Evolutionary conservation across 2,888 invertebrate species (phyloP).

Genomic region (Sipha maydis): DNA sequence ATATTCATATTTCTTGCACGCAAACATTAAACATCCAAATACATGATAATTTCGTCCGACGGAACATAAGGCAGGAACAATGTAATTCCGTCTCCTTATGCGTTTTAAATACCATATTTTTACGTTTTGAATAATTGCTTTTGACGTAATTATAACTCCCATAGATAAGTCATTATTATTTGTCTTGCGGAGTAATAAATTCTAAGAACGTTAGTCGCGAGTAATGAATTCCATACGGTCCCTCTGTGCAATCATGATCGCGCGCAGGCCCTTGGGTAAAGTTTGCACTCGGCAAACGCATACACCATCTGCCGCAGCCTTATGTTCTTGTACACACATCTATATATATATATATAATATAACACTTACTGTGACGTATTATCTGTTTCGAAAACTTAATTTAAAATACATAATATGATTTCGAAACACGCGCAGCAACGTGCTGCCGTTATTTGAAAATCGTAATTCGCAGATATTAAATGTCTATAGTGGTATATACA

Average conservation of each 20-base stretch:
- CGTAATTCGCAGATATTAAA: neutral
- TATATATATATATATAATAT: neutral
- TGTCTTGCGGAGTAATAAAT: neutral
- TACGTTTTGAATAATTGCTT: neutral
- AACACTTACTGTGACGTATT: neutral
- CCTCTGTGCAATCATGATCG: neutral
- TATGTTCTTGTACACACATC: neutral
- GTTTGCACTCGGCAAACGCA: neutral
- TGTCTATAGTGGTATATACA: neutral
- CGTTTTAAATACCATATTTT: neutral
- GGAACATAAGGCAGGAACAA: neutral
- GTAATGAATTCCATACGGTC: neutral
- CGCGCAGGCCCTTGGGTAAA: neutral
- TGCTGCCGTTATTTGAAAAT: neutral
- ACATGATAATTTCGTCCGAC: neutral
- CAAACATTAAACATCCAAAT: neutral
- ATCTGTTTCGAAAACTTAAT: neutral
- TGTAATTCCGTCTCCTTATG: neutral
- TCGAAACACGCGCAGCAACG: neutral
- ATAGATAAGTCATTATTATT: neutral
- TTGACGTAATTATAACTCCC: neutral
- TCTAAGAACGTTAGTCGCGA: neutral
- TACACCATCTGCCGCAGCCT: neutral
- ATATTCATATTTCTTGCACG: no score
- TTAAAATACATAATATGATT: neutral